Conservation (phyloP, 2,797 vertebrate genomes). For the Ceryle rudis region DNA sequence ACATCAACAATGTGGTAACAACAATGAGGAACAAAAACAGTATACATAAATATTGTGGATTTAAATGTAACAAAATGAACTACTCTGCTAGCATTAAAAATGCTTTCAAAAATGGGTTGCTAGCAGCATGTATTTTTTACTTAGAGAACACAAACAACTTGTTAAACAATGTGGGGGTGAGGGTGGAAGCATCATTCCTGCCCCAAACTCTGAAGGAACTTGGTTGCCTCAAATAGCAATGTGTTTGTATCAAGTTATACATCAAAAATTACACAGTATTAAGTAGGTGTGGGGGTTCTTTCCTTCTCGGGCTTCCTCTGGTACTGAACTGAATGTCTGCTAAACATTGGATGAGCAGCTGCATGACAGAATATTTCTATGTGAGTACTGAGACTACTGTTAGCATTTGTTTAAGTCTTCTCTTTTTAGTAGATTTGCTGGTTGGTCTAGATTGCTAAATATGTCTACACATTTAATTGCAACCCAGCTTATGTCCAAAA, state of each 20-base stretch:
- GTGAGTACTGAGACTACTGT: not conserved
- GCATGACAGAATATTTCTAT: constrained; percentile 7
- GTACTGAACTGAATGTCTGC: not conserved
- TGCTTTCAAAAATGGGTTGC: not conserved
- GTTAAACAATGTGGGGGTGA: not conserved
- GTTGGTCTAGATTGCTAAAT: not conserved
- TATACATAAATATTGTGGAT: accelerated
- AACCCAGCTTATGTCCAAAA: not conserved
- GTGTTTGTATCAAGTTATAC: not conserved
- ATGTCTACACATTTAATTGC: not conserved
- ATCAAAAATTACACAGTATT: not conserved
- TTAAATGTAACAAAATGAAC: not conserved
- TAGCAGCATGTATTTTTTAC: not conserved
- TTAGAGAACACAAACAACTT: not conserved
- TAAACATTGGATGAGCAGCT: constrained; percentile 28
- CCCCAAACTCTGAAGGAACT: not conserved
- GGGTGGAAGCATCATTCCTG: not conserved
- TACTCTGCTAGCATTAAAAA: not conserved
- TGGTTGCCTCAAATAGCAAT: not conserved
- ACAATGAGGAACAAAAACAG: not conserved
- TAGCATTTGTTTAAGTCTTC: not conserved
- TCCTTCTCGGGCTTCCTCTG: not conserved
- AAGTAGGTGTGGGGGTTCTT: not conserved
- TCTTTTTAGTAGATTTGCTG: not conserved
- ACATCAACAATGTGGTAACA: not conserved